Evolutionary conservation across 2,113 vertebrate species (phyloP).

Genomic region (Hystrix cristata): DNA sequence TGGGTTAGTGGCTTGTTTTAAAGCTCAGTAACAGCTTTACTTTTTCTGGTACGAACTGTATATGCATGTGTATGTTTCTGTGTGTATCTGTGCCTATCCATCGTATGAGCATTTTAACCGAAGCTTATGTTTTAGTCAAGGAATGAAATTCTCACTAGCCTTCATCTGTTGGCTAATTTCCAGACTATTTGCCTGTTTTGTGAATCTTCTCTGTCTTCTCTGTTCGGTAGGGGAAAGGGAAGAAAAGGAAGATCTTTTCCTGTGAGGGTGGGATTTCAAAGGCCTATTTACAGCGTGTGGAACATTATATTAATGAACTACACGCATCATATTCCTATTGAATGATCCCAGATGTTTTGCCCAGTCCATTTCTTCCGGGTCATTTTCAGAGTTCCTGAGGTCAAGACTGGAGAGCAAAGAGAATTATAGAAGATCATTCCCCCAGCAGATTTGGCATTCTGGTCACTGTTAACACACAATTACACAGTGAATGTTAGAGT

Average conservation of each 20-base stretch:
- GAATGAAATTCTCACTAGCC: constrained; percentile 3
- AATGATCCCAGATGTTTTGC: constrained; percentile 19
- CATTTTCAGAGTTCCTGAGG: constrained; percentile 64
- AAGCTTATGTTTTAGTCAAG: constrained; percentile 17
- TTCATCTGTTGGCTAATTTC: constrained; percentile 64
- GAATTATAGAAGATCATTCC: neutral
- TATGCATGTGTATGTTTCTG: neutral
- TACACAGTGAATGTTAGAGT: constrained; percentile 16
- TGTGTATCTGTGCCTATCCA: neutral
- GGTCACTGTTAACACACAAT: constrained; percentile 61
- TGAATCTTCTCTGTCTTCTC: neutral
- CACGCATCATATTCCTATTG: neutral
- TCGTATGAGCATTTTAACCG: neutral
- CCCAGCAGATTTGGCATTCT: constrained; percentile 61
- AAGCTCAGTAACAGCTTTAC: neutral
- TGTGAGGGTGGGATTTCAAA: constrained; percentile 27
- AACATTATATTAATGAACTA: constrained; percentile 49
- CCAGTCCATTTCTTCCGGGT: neutral
- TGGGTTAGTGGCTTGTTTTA: neutral
- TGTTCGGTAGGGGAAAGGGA: neutral
- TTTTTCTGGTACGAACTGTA: neutral
- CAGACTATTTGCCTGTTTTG: constrained; percentile 33
- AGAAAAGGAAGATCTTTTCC: neutral
- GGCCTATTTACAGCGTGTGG: neutral
- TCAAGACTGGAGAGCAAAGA: neutral